Base-by-base conservation (phyloP, 1,140 invertebrate genomes). In the Ruditapes philippinarum region DNA sequence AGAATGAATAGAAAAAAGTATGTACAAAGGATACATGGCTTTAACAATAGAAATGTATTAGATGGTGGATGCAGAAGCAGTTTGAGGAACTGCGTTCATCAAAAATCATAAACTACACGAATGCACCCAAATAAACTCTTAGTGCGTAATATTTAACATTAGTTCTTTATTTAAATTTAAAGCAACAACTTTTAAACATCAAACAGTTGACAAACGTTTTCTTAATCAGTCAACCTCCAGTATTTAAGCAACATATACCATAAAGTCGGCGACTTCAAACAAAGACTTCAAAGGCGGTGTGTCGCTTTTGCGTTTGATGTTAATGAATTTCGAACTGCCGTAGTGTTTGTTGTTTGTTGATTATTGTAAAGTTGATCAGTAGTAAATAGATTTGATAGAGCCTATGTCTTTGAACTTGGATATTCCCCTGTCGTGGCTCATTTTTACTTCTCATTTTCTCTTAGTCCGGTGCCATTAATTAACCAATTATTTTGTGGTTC, bases 311-410 rank as follows among this genome's bases (percentile, higher is more conserved):
- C 57, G 49, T 88, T 88, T 88, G 85, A 88, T 88, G 51, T 79
- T 88, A 80, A 88, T 88, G 85, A 88, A 88, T 80, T 83, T 68
- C 33, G n/a, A 70, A 84, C 62, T 84, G 51, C 65, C 81, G 81
- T 68, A 68, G 57, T 83, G 80, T 38, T 68, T 49, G 68, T 86
- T 74, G 84, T 57, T 54, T 76, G 70, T 86, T 78, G 68, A 78
- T 86, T 76, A 85, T 85, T 74, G 49, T 86, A 76, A 76, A 76
- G 49, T 62, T 51, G 19, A 51, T 70, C 45, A 25, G 74, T 57
- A 51, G 45, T 49, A 45, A 36, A 51, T 78, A 19, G n/a, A 49
- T 78, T 38, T 49, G 28, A 78, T 49, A 54, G 74, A n/a, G 74
- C 28, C 22, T 1, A 36, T 51, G 45, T 28, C 74, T 78, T 78